Conservation (phyloP, 2,888 invertebrate genomes). For the Spilarctia lutea region DNA sequence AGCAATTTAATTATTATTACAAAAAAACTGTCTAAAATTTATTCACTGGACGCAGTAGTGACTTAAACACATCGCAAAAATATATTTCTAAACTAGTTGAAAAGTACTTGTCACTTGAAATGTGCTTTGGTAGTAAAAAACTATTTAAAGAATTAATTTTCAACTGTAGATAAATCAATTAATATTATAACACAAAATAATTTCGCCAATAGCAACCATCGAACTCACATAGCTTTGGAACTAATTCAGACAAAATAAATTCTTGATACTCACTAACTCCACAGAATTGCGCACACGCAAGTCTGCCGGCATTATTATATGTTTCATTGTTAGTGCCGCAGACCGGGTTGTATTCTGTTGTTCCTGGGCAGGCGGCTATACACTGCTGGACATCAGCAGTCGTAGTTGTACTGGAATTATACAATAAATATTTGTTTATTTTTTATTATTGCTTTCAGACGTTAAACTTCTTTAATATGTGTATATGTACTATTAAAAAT, state of each 20-base stretch:
- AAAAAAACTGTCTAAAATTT: too few species aligned
- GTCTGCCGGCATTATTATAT: constrained; percentile 66
- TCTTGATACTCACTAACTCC: constrained; percentile 56
- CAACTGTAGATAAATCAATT: not conserved
- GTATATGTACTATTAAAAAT: not conserved
- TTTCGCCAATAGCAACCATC: not conserved
- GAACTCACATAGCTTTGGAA: not conserved
- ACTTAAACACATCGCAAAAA: too few species aligned
- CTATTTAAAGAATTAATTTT: not conserved
- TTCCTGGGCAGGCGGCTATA: constrained; percentile 45
- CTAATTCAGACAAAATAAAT: not conserved
- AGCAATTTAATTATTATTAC: too few species aligned
- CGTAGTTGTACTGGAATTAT: constrained; percentile 28
- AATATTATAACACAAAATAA: not conserved
- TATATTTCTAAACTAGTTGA: too few species aligned
- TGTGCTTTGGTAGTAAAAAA: too few species aligned
- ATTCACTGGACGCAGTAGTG: too few species aligned
- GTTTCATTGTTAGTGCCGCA: constrained; percentile 69
- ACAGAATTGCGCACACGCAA: constrained; percentile 71
- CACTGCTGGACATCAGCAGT: constrained; percentile 38
- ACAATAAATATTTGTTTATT: not conserved
- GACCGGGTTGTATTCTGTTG: constrained; percentile 73
- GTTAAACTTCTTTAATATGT: not conserved
- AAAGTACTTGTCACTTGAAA: too few species aligned
- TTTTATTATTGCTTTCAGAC: not conserved